These are phyloP conservation scores for Anas georgica DNA, from an alignment of 2,797 vertebrate genomes.

Conservation along the genomic window DNA sequence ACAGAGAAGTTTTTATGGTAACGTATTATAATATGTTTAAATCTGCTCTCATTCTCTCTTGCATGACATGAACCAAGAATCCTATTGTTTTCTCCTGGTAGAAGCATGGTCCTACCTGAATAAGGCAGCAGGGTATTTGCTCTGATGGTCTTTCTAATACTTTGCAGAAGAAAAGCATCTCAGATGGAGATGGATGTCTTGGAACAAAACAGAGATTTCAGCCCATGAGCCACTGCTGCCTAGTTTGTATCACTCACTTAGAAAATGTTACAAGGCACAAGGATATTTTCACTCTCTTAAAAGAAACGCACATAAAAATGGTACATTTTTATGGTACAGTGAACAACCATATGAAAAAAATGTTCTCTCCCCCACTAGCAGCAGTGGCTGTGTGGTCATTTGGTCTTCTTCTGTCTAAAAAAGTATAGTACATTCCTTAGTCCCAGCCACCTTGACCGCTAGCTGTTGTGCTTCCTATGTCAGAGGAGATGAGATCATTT, in stretches of 20 bases:
- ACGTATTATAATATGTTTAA: neutral
- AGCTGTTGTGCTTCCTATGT: neutral
- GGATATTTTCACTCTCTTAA: neutral
- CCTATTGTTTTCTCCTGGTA: neutral
- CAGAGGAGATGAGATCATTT: slow-evolving; percentile 52
- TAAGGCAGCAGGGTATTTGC: neutral
- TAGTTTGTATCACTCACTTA: neutral
- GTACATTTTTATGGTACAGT: neutral
- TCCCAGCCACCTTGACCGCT: slow-evolving; percentile 47
- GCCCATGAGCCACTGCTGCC: neutral
- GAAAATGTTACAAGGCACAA: neutral
- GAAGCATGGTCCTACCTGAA: neutral
- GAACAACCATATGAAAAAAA: neutral
- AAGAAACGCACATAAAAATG: neutral
- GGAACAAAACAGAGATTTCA: neutral
- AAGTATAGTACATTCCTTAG: slow-evolving; percentile 29
- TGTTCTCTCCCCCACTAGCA: neutral
- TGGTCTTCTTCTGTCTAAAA: neutral
- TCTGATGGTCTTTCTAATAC: neutral
- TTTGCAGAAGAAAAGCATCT: neutral
- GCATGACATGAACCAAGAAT: neutral
- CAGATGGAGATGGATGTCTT: neutral
- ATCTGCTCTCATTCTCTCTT: neutral
- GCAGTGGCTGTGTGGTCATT: neutral
- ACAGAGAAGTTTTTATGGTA: neutral